Evolutionary conservation across 1,140 invertebrate species (phyloP), one percentile per base, ranked within the genome.

Genomic region (Drosophila orosa): DNA sequence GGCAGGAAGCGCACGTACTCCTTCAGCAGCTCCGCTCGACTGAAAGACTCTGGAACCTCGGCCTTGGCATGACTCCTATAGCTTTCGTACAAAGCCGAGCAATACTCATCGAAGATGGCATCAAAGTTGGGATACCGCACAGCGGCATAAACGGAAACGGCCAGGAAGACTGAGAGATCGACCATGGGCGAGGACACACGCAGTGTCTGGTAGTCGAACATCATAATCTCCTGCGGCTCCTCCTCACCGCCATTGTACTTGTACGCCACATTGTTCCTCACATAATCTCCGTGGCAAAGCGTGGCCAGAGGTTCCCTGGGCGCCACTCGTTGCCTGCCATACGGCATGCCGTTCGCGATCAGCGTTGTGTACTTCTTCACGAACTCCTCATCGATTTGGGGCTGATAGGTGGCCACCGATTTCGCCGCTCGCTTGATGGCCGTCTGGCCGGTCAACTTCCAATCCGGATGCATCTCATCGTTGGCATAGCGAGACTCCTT

Each of bases 181-280:
- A 91, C 48, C 91, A 92, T 92, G 56, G 91, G 1, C 27, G 91
- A 92, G 22, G 72, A 80, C 22, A 82, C 13, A 0, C 90, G 69
- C 35, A 92, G 15, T 0, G 91, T 92, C 60, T 92, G 91, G 45
- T 92, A 90, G 74, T 92, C 91, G 25, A 92, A 92, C 91, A 92
- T 92, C 74, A 92, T 91, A 5, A 84, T 77, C 5, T 79, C 86
- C 27, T 62, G 31, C 5, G 91, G 91, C 15, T 57, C 47, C 5
- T 75, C 12, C 61, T 60, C 44, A 2, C 1, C 44, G 13, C 8
- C 22, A 15, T 45, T 27, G 40, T 91, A 87, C 42, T 69, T 86
- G 44, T 78, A 92, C 4, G 91, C 91, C 12, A 92, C 73, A 66
- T 92, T 92, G 31, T 92, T 92, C 9, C 91, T 50, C 25, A 92